Evolutionary conservation across 2,113 vertebrate species (phyloP).

Genomic region (Cephalophus harveyi): DNA sequence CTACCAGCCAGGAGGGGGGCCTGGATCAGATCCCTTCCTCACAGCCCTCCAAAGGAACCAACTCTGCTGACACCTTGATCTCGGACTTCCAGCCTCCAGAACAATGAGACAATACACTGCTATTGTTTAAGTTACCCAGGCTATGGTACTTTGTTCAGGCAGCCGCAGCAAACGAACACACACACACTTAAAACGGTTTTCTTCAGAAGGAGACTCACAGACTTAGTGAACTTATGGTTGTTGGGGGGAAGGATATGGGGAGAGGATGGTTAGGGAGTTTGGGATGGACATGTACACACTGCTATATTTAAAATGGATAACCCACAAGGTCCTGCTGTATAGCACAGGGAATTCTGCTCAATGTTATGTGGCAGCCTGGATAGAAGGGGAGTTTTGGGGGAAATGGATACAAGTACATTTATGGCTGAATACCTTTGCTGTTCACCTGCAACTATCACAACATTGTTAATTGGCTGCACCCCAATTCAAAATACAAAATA

Average conservation of each 20-base stretch:
- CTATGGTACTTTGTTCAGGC: background rate
- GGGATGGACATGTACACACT: background rate
- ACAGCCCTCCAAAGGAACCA: background rate
- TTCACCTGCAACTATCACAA: background rate
- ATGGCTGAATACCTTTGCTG: background rate
- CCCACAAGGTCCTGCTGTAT: background rate
- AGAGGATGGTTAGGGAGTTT: background rate
- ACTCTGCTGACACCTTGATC: background rate
- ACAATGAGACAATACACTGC: accelerated
- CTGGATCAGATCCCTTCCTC: background rate
- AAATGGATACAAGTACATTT: background rate
- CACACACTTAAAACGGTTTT: too few species aligned
- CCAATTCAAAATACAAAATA: background rate
- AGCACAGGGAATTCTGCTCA: background rate
- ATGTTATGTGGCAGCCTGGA: background rate
- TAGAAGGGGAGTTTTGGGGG: background rate
- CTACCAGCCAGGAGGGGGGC: too few species aligned
- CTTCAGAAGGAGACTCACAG: background rate
- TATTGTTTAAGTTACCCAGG: accelerated
- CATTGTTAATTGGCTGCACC: background rate
- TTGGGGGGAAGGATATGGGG: background rate
- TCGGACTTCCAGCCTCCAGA: background rate
- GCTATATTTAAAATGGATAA: background rate
- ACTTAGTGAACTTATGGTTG: background rate
- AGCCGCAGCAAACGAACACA: background rate